Evolutionary conservation across 2,797 vertebrate species (phyloP).

Genomic region (Pteropus rufus): DNA sequence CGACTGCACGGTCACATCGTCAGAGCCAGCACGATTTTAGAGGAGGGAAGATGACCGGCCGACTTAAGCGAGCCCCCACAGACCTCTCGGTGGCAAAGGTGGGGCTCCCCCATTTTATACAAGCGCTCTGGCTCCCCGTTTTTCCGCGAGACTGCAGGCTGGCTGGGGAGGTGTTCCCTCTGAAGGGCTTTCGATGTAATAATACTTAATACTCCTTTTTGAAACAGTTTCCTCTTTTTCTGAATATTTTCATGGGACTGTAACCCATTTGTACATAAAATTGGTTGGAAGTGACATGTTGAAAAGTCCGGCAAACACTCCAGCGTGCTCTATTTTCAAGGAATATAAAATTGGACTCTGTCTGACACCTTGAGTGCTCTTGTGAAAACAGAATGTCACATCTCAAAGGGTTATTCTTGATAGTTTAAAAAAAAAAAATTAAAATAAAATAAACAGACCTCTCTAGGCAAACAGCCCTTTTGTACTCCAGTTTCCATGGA

Average conservation of each 20-base stretch:
- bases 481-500: slow-evolving; percentile 67
- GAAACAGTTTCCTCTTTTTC: slow-evolving; percentile 70
- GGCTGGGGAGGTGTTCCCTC: slow-evolving; percentile 36
- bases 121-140: background rate
- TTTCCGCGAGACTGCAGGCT: background rate
- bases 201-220: slow-evolving; percentile 71
- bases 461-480: slow-evolving; percentile 72
- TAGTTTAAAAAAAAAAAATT: slow-evolving; percentile 64
- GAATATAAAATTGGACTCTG: slow-evolving; percentile 77
- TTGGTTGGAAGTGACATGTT: slow-evolving; percentile 78
- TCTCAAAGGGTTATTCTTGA: slow-evolving; percentile 73
- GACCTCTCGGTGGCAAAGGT: background rate
- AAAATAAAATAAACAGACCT: slow-evolving; percentile 77
- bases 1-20: background rate
- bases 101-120: background rate
- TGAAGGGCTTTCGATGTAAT: slow-evolving; percentile 63
- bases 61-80: background rate
- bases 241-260: slow-evolving; percentile 74
- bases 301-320: slow-evolving; percentile 73
- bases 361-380: slow-evolving; percentile 75
- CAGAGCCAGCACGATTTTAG: background rate
- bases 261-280: slow-evolving; percentile 77
- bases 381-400: slow-evolving; percentile 79
- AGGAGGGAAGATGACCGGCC: background rate
- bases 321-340: slow-evolving; percentile 73